Base-by-base conservation (phyloP, 2,113 vertebrate genomes). In the Chauna torquata region DNA sequence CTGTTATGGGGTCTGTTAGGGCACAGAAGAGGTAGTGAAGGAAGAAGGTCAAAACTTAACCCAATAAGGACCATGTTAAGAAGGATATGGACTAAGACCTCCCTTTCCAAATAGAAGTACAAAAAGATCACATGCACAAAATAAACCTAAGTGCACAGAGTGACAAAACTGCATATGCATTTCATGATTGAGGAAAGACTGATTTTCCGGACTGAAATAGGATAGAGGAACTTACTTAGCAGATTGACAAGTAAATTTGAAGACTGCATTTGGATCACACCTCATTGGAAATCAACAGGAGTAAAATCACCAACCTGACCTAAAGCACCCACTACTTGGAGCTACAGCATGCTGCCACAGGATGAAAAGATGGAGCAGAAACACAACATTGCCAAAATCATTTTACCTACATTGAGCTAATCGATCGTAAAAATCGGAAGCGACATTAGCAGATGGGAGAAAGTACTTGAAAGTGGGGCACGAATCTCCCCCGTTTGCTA, bases 1-100 rank as follows among this genome's bases (percentile, higher is more conserved):
- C 95, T 96, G 92, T 87, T 91, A 96, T 74, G 95, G 96, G 95
- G 97, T 97, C 95, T 95, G 97, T 85, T 97, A 97, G 95, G 96
- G 96, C 97, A 97, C 94, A 96, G 96, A 97, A 97, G 95, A 97
- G 94, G 95, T 23, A 97, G 92, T 92, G 96, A 96, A 95, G 94
- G 96, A 95, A 97, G 83, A 94, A 95, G 78, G 95, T 95, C 95
- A 97, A 97, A 94, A 97, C 92, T 89, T 89, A 89, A 88, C 91
- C 81, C 91, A 95, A 2, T 58, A 95, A 80, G 81, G 84, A 95
- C 75, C 11, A 9, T 2, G 12, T 70, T 66, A 95, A 87, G 83
- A 87, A 82, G 88, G 62, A 19, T 62, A 89, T 0, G 23, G 77
- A 50, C 49, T 82, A 82, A 80, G 66, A 94, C 57, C 74, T 94